Evolutionary conservation across 2,113 vertebrate genomes (phyloP), one percentile per base, ranked within the genome.

Genomic region (Neogobius melanostomus): DNA sequence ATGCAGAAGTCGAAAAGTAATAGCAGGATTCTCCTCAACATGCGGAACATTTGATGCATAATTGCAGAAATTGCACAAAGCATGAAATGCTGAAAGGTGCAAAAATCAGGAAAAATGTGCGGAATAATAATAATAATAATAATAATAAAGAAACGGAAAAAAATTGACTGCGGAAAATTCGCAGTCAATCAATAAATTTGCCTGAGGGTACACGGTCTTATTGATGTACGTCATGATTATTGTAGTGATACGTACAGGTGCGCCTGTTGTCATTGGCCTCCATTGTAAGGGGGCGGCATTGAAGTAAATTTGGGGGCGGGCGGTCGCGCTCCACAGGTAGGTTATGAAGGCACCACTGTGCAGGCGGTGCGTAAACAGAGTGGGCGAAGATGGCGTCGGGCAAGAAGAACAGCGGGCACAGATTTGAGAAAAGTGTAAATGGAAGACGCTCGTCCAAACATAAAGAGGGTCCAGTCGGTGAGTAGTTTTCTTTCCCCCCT

Each of bases 341-440:
- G 86, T 91, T 59, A 85, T 68, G 72, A 52, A 85, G 43, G 66
- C 8, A 53, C 67, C 71, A 79, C n/a, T 67, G 67, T 75, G 82
- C 60, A 81, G 85, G 84, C 77, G 71, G 74, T 49, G 66, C 71
- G 77, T 78, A 75, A 83, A 83, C 77, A 79, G 65, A 81, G 80
- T 46, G 68, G 72, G 78, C 49, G 82, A 92, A 93, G 74, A 93
- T 94, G 93, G 93, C 93, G 92, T 90, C 92, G 42, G 76, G 36
- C 7, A 90, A 82, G 83, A 93, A 89, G 72, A 65, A 76, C n/a
- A 76, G 78, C 12, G 91, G 83, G 56, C 85, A 52, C 66, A 85
- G 74, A 69, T 46, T 81, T 44, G 92, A 92, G 51, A 92, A 92
- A 76, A 60, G 74, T 61, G 73, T 87, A 11, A 92, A 90, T 84